A percentile compares a stretch with the other conserved stretches of the same genome.
phyloP scores from a whole-genome alignment of 2,113 vertebrate species.

The Chionodraco myersi region DNA sequence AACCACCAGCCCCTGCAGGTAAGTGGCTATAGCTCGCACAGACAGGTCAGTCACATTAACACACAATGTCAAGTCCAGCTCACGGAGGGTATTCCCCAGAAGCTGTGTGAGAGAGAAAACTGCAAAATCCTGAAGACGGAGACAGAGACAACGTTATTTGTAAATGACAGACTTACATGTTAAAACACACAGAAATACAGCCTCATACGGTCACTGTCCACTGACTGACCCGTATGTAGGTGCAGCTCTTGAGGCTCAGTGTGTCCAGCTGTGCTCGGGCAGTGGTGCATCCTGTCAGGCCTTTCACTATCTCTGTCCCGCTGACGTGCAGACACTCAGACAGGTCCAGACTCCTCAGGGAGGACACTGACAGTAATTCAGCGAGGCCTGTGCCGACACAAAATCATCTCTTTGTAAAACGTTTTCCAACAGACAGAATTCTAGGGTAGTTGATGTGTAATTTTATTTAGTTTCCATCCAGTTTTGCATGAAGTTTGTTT shows the following conservation, averaged over 20 bases:
- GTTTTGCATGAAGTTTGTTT: too few relatives aligned
- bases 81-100: conserved; percentile 74
- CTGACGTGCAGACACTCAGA: conserved; percentile 86
- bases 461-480: too few relatives aligned
- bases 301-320: conserved; percentile 81
- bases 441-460: too few relatives aligned
- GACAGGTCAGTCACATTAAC: conserved; percentile 83
- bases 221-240: conserved; percentile 83
- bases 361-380: conserved; percentile 74
- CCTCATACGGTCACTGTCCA: not conserved
- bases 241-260: conserved; percentile 86
- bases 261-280: conserved; percentile 70
- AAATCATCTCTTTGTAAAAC: not conserved
- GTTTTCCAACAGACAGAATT: too few relatives aligned
- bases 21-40: conserved; percentile 80
- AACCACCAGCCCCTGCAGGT: conserved; percentile 81
- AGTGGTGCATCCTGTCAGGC: conserved; percentile 47
- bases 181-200: not conserved
- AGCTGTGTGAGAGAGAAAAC: conserved; percentile 80
- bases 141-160: too few relatives aligned
- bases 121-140: conserved; percentile 77
- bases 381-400: conserved; percentile 67
- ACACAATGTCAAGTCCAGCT: conserved; percentile 88
- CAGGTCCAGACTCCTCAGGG: conserved; percentile 82
- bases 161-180: not conserved